Evolutionary conservation across 1,140 invertebrate genomes (phyloP).

Genomic region (Bombus huntii): DNA sequence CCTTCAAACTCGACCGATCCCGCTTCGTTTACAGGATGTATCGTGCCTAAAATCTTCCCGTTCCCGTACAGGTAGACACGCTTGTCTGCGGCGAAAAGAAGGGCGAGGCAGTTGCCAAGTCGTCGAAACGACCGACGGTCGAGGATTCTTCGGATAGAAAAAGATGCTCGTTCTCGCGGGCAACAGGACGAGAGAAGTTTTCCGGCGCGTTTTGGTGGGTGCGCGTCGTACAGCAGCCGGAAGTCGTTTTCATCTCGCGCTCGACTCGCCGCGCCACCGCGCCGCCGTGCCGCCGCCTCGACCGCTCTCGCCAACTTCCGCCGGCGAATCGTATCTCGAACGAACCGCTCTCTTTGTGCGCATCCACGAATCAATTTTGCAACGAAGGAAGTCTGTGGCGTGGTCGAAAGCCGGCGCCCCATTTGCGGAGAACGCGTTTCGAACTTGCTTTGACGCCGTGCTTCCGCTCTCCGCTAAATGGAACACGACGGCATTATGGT

Average conservation of each 20-base stretch:
- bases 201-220: too few species aligned
- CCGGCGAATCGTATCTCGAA: constrained; percentile 12
- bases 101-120: background rate
- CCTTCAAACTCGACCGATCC: background rate
- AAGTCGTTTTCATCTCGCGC: constrained; percentile 25
- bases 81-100: too few species aligned
- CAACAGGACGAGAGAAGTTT: background rate
- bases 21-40: background rate
- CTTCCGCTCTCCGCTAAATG: background rate
- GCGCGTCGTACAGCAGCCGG: background rate
- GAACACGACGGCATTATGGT: constrained; percentile 18
- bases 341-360: background rate
- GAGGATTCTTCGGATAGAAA: background rate
- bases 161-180: too few species aligned
- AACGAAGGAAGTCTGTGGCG: constrained; percentile 8
- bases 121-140: background rate
- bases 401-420: background rate
- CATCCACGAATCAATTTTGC: constrained; percentile 36
- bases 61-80: too few species aligned
- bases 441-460: background rate
- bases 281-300: background rate
- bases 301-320: background rate
- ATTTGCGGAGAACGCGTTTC: background rate
- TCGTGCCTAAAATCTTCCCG: background rate
- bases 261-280: background rate